Evolutionary conservation across 2,113 vertebrate species (phyloP), one percentile per base, ranked within the genome.

Genomic region (Oxyura jamaicensis): DNA sequence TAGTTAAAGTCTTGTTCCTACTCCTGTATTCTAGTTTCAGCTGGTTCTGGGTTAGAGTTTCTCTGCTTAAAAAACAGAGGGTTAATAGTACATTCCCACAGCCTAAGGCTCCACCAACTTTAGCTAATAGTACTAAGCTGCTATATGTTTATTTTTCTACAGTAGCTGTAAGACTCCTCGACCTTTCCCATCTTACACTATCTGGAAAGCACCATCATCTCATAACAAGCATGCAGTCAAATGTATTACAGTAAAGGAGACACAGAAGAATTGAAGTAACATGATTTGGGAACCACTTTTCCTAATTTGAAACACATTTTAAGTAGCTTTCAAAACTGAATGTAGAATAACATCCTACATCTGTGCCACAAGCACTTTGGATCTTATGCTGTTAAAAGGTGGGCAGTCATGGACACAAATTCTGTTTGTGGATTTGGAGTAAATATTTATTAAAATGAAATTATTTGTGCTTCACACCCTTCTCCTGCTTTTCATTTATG

Each of bases 171-270:
- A 52, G 26, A 60, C 28, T 58, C 19, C 12, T 79, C 33, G 85
- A 26, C 8, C 3, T 19, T 17, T 67, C 41, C 50, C 12, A 41
- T 8, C 2, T 75, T 2, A 4, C 4, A 7, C 3, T 6, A 48
- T 17, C 20, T 39, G 14, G 13, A 48, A 76, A 77, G 46, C 19
- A 82, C 22, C 62, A 25, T 56, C 5, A 1, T 9, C 13, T 56
- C 33, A 46, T 7, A 20, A 31, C 9, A 83, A 62, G 39, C 19
- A 65, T 0, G 1, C 21, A 42, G 14, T 25, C 0, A 31, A 83
- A 83, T 11, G 15, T 60, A 22, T 83, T 73, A 50, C 7, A 56
- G 15, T 9, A 63, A 62, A 87, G 42, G 18, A 79, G 20, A 52
- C 31, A 2, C 31, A 36, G 13, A 78, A 59, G 36, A 81, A n/a